Conservation (phyloP, 2,888 invertebrate genomes). For the Formica aserva region DNA sequence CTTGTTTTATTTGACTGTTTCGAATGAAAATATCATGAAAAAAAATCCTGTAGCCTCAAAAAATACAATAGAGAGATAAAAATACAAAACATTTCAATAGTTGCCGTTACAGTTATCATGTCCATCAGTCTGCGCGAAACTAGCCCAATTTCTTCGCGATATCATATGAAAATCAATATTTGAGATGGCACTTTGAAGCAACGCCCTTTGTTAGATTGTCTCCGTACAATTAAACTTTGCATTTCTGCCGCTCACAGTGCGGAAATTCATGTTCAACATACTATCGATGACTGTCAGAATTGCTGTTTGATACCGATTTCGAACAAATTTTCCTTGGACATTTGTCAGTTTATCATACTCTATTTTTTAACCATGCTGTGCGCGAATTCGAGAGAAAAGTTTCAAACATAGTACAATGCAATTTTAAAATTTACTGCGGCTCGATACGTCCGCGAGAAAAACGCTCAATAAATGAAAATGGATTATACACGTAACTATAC, state of each 20-base stretch:
- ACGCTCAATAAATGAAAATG: conserved; percentile 9
- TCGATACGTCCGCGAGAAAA: conserved; percentile 5
- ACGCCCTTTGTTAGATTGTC: conserved; percentile 19
- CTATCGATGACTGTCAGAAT: conserved; percentile 37
- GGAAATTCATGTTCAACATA: conserved; percentile 27
- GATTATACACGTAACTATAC: background rate
- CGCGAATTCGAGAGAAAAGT: conserved; percentile 1
- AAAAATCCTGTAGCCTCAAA: background rate
- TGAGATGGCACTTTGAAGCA: conserved; percentile 12
- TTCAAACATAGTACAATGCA: background rate
- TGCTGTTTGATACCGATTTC: conserved; percentile 17
- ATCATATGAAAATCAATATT: conserved; percentile 24
- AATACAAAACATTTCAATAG: background rate
- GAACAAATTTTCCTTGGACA: conserved; percentile 32
- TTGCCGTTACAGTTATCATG: background rate
- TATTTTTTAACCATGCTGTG: conserved; percentile 16
- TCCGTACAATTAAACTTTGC: conserved; percentile 38
- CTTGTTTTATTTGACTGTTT: background rate
- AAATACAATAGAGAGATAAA: background rate
- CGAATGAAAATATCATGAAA: background rate
- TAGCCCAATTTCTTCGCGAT: conserved; percentile 37
- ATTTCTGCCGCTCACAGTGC: conserved; percentile 2
- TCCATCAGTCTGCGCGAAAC: background rate
- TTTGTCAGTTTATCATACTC: conserved; percentile 35
- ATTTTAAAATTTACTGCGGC: background rate